Percentiles rank a stretch among this genome's conserved stretches.
These are phyloP conservation scores for Actinernus sp. DNA, from an alignment of 92 coral and sea anemone genomes.

Conservation along the genomic window DNA sequence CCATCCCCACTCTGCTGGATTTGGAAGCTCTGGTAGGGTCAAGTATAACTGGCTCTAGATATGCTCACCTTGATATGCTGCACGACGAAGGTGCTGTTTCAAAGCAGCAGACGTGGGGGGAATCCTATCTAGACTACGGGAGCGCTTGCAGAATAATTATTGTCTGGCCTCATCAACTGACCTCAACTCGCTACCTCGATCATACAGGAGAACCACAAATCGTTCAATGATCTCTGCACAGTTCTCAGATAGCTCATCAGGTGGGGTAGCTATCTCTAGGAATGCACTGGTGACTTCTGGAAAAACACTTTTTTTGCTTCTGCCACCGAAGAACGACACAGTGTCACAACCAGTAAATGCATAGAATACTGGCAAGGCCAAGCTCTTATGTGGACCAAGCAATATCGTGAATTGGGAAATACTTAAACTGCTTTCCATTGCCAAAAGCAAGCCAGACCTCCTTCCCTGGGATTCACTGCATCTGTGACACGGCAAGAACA, in stretches of 20 bases:
- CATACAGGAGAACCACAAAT: conserved; percentile 26
- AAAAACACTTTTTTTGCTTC: conserved; percentile 27
- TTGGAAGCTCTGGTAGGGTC: too few species aligned
- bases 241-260: neutral
- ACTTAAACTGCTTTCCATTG: conserved; percentile 18
- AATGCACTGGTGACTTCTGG: conserved; percentile 18
- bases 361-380: conserved; percentile 34
- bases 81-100: conserved; percentile 29
- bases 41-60: too few species aligned
- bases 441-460: too few species aligned
- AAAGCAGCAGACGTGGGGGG: conserved; percentile 57
- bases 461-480: conserved; percentile 20
- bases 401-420: too few species aligned
- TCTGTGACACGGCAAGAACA: conserved; percentile 30
- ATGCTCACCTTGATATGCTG: conserved; percentile 44
- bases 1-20: conserved; percentile 70
- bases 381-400: conserved; percentile 52
- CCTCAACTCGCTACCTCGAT: conserved; percentile 33
- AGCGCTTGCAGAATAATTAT: conserved; percentile 41
- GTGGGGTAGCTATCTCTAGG: conserved; percentile 4
- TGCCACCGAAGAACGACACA: conserved; percentile 34
- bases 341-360: conserved; percentile 43
- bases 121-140: conserved; percentile 33
- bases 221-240: conserved; percentile 3
- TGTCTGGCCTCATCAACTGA: conserved; percentile 43